Evolutionary conservation across 2,113 vertebrate genomes (phyloP), one percentile per base, ranked within the genome.

Genomic region (Eubucco bourcierii): DNA sequence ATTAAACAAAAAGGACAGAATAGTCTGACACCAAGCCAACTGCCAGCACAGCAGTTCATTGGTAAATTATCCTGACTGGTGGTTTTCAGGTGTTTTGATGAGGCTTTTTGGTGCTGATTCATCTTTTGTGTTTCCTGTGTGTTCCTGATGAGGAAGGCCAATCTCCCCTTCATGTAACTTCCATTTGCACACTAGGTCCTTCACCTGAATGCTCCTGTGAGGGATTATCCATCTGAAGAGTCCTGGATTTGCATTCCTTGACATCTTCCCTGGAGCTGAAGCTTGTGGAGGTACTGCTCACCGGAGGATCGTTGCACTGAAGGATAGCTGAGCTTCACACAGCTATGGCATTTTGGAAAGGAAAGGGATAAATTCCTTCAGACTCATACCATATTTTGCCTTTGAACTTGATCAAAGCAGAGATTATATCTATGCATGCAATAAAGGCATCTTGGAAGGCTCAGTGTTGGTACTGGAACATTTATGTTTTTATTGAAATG

Each of bases 191-290:
- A 0, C n/a, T 7, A 12, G 9, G 29, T 41, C 70, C 25, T 46
- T 53, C 55, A 12, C 52, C 28, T 19, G 31, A 46, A 31, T 2
- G 3, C 39, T 39, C 0, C 0, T 50, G n/a, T 31, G 33, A 18
- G 28, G 37, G 13, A 56, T 78, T 16, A 78, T 46, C 61, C 29
- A 34, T 7, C 34, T 58, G 80, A 41, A 31, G 18, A 46, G 31
- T 27, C 34, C 60, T 44, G 34, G 27, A 33, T 46, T 5, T 12
- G 27, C 44, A 15, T 25, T 61, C 24, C 52, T 7, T 3, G 15
- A 33, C 24, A 9, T 24, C 46, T 25, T 53, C 52, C 17, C 39
- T 2, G 13, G 55, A 63, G 60, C 50, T 7, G 18, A 63, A 29
- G 39, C 19, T 34, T 29, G 15, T 20, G 12, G 17, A 70, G 13